These are phyloP conservation scores for Cyclargus thomasi DNA, from an alignment of 1,140 invertebrate species.

Conservation along the genomic window DNA sequence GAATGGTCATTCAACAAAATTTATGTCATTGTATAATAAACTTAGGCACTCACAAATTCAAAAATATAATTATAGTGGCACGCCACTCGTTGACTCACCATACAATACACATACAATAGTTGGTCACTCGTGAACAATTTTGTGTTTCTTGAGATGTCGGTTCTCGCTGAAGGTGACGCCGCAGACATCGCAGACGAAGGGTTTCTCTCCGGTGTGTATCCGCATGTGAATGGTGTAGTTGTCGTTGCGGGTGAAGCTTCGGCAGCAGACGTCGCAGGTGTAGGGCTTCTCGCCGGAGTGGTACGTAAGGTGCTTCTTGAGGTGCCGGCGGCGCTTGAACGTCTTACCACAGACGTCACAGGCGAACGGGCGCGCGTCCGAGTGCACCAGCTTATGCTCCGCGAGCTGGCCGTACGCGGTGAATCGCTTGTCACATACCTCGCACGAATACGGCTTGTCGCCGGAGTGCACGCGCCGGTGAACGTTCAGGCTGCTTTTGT, in stretches of 20 bases:
- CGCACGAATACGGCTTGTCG: background rate
- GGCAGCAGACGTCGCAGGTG: conserved; percentile 5
- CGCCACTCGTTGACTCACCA: too few relatives aligned
- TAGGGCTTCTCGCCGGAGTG: conserved; percentile 14
- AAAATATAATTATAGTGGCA: too few relatives aligned
- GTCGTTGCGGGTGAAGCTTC: conserved; percentile 4
- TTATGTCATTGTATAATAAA: too few relatives aligned
- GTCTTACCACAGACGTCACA: conserved; percentile 6
- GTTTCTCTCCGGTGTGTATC: background rate
- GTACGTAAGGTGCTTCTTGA: background rate
- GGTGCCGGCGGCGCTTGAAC: conserved; percentile 5
- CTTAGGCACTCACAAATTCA: too few relatives aligned
- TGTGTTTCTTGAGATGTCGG: background rate
- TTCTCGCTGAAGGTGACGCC: background rate
- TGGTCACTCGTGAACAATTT: background rate
- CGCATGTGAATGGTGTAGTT: background rate
- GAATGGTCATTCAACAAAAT: too few relatives aligned
- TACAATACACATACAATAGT: too few relatives aligned
- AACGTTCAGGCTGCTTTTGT: background rate
- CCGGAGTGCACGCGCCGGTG: conserved; percentile 6
- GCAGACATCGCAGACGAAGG: background rate
- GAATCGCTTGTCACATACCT: conserved; percentile 9
- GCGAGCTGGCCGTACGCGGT: conserved; percentile 7
- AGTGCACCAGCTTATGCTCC: conserved; percentile 13
- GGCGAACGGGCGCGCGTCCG: conserved; percentile 9